Base-by-base conservation (phyloP, 2,888 invertebrate genomes). In the Heliconius aoede region DNA sequence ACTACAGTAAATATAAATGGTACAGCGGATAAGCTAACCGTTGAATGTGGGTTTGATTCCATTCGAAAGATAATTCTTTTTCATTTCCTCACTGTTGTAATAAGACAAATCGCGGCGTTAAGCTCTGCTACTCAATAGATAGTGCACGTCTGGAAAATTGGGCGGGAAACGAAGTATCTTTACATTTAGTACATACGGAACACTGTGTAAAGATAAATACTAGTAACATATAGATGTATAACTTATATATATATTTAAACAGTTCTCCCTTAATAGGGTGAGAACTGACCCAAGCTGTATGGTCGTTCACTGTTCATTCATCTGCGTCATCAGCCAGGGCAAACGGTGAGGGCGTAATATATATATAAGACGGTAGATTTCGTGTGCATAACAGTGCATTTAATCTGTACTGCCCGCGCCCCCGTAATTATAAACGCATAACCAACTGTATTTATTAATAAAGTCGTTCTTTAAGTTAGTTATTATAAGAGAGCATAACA, bases 201-300 rank as follows among this genome's bases (percentile, higher is more conserved):
- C 8, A 46, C 46, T 46, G 46, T 7, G 21, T 46, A 21, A 55
- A n/a, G 9, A 1, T 21, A 55, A 55, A 55, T 11, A 11, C 9
- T 11, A 55, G 4, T 55, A 55, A 4, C 55, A 9, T 28, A 60
- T 28, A 60, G 60, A 28, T 26, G 26, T 24, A 5, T 26, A 60
- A 60, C 15, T 26, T 0, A 13, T 26, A 5, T 24, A 60, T 24
- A 46, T 4, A 60, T 58, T 2, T 60, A 26, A 36, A 36, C 36
- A 36, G 3, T 60, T 24, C 26, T 26, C 13, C 24, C 26, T 26
- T 26, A 60, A 60, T 62, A 18, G 61, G 21, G 21, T 62, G 61
- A 62, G 9, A 62, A 62, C 21, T 62, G 28, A 62, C 61, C 28
- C 61, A 28, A 62, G 28, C 28, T 61, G 61, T 62, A 62, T 62